These are phyloP conservation scores for Plemyria rubiginata DNA, from an alignment of 2,888 invertebrate species.

Conservation along the genomic window DNA sequence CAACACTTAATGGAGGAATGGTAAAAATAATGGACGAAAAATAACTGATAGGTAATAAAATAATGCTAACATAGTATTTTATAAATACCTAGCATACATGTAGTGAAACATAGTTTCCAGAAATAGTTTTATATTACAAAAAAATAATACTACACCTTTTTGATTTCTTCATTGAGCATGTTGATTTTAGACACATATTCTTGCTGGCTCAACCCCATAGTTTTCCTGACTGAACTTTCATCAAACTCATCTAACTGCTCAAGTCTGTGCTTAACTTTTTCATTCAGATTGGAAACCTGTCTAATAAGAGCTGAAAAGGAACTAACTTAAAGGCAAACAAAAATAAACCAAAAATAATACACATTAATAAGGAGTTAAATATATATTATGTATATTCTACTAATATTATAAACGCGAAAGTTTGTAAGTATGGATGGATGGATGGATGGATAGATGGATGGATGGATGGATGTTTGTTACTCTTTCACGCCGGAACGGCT, in stretches of 20 bases:
- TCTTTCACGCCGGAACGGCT: too few species aligned
- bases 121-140: background rate
- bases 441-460: too few species aligned
- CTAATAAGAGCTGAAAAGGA: constrained; percentile 89
- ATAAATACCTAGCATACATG: too few species aligned
- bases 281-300: constrained; percentile 91
- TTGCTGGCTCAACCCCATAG: constrained; percentile 95
- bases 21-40: too few species aligned
- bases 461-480: too few species aligned
- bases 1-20: too few species aligned
- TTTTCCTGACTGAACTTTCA: constrained; percentile 93
- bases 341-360: constrained; percentile 45
- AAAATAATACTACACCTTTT: constrained; percentile 74
- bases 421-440: too few species aligned
- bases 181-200: constrained; percentile 96
- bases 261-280: constrained; percentile 94
- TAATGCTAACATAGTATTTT: too few species aligned
- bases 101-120: background rate
- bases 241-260: constrained; percentile 98
- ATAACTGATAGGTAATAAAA: too few species aligned
- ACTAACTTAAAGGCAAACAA: constrained; percentile 75
- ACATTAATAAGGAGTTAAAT: background rate
- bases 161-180: constrained; percentile 95
- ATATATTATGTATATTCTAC: too few species aligned
- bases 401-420: too few species aligned